Conservation (phyloP, 37 sponge, comb jelly and placozoan species). For the Petrosia ficiformis region DNA sequence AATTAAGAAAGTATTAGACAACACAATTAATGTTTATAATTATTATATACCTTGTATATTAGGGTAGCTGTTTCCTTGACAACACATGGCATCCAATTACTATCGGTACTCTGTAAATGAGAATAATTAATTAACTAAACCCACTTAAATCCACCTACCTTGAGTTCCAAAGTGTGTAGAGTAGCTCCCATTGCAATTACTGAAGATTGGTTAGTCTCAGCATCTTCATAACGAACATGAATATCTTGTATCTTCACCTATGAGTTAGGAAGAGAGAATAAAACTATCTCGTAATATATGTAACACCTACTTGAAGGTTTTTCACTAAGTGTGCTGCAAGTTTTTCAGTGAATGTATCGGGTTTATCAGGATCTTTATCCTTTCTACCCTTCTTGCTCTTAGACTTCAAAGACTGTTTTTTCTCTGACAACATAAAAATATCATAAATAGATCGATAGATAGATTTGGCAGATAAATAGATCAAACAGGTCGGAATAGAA, state of each 20-base stretch:
- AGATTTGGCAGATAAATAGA: too few species aligned
- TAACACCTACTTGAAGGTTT: constrained; percentile 58
- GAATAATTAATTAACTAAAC: background rate
- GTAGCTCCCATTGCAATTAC: constrained; percentile 72
- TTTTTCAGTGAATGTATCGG: constrained; percentile 72
- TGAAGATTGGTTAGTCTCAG: constrained; percentile 45
- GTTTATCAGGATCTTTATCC: constrained; percentile 18
- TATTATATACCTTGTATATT: constrained; percentile 73
- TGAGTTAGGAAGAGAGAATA: background rate
- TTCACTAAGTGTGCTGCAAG: constrained; percentile 68
- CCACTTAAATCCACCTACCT: constrained; percentile 27
- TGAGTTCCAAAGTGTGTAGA: constrained; percentile 63
- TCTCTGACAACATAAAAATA: too few species aligned
- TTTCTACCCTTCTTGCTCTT: constrained; percentile 46
- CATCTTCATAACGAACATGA: constrained; percentile 85
- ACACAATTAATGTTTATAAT: background rate
- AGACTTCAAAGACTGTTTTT: constrained; percentile 1
- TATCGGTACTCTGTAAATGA: constrained; percentile 55
- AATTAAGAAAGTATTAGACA: background rate
- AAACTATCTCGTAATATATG: background rate
- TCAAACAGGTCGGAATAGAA: too few species aligned
- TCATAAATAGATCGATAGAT: too few species aligned
- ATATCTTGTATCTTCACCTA: constrained; percentile 76
- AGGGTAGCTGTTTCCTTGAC: constrained; percentile 58
- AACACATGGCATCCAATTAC: constrained; percentile 48